Conservation (phyloP, 2,113 vertebrate species). For the Scalopus aquaticus region DNA sequence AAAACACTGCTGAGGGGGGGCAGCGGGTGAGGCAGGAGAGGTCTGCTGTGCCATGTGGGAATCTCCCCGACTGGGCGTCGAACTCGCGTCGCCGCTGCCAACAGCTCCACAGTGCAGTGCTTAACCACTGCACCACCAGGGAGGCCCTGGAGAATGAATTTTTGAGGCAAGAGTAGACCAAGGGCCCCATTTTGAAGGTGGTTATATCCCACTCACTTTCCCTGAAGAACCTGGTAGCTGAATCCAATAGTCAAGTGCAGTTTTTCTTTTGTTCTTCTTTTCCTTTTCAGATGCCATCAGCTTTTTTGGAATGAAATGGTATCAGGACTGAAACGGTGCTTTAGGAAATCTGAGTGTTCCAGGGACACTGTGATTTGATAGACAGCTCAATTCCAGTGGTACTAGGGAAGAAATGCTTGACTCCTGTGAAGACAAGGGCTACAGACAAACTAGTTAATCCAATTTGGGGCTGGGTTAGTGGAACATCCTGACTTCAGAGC, state of each 20-base stretch:
- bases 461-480: no score
- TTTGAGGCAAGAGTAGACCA: not conserved
- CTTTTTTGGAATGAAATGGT: not conserved
- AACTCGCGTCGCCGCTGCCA: no score
- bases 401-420: constrained; percentile 15
- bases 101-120: no score
- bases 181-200: not conserved
- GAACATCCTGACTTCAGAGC: not conserved
- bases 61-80: no score
- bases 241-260: not conserved
- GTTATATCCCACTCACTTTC: not conserved
- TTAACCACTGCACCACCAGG: no score
- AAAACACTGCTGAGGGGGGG: no score
- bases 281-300: not conserved
- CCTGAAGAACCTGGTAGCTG: not conserved
- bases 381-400: not conserved
- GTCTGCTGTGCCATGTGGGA: no score
- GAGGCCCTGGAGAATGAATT: not conserved
- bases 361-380: not conserved
- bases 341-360: not conserved
- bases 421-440: not conserved
- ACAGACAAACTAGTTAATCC: not conserved
- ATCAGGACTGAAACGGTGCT: not conserved
- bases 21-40: no score
- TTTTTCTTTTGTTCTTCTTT: not conserved